Conservation (phyloP, 1,140 invertebrate species). For the Nymphalis io region DNA sequence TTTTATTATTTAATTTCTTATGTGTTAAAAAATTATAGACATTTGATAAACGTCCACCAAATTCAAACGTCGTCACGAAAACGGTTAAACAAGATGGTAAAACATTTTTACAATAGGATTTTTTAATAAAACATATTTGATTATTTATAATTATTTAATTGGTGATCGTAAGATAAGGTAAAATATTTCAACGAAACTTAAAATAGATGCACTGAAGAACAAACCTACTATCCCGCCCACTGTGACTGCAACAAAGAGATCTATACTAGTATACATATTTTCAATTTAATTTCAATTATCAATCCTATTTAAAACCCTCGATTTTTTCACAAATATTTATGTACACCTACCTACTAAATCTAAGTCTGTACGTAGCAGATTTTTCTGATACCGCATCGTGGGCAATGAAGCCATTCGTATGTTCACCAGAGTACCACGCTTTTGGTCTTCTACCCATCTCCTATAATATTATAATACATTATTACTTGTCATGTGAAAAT, state of each 20-base stretch:
- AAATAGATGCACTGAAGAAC: conserved; percentile 82
- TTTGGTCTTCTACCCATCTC: neutral
- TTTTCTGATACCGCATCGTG: conserved; percentile 76
- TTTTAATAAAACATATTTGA: too few relatives aligned
- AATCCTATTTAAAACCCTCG: too few relatives aligned
- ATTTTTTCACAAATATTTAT: neutral
- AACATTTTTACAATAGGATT: too few relatives aligned
- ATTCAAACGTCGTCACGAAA: too few relatives aligned
- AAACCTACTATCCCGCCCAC: conserved; percentile 81
- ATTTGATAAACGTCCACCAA: too few relatives aligned
- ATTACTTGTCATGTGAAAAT: too few relatives aligned
- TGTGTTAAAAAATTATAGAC: too few relatives aligned
- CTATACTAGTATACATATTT: neutral
- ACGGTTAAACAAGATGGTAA: too few relatives aligned
- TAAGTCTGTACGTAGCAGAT: conserved; percentile 74
- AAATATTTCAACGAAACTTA: conserved; percentile 80
- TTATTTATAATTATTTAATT: neutral
- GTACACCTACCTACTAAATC: conserved; percentile 80
- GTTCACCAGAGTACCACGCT: conserved; percentile 48
- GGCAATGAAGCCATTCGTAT: conserved; percentile 78
- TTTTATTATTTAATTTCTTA: too few relatives aligned
- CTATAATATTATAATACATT: conserved; percentile 5
- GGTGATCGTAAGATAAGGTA: conserved; percentile 70
- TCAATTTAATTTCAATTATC: too few relatives aligned
- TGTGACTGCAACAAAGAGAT: conserved; percentile 76